Evolutionary conservation across 2,113 vertebrate genomes (phyloP).

Genomic region (Pyrgilauda ruficollis): DNA sequence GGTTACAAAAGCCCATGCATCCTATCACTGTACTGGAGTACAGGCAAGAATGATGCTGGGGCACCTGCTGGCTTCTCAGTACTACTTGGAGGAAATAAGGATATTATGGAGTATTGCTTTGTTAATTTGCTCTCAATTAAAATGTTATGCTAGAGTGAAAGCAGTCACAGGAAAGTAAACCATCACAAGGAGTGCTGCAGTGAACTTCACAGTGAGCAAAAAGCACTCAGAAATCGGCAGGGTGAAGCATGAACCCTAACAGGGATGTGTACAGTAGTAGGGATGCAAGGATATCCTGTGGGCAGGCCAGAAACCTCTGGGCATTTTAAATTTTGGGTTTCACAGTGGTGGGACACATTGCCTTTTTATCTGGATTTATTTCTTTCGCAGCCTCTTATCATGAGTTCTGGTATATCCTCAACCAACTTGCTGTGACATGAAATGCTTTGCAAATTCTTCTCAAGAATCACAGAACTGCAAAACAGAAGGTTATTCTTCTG

Average conservation of each 20-base stretch:
- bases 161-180: accelerated
- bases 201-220: neutral
- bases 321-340: neutral
- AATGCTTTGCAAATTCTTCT: neutral
- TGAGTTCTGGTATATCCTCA: accelerated
- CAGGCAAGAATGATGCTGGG: neutral
- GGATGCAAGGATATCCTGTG: neutral
- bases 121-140: neutral
- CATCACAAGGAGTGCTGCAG: neutral
- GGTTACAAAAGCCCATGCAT: neutral
- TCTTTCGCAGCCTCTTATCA: neutral
- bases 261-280: accelerated
- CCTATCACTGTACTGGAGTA: accelerated
- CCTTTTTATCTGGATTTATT: neutral
- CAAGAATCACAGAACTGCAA: neutral
- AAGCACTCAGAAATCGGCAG: accelerated
- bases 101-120: neutral
- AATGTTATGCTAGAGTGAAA: neutral
- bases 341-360: neutral
- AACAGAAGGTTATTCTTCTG: neutral
- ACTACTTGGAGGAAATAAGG: neutral
- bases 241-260: neutral
- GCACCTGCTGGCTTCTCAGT: neutral
- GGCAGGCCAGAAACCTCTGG: neutral
- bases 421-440: neutral